Conservation (phyloP, 2,113 vertebrate genomes). For the western clawed frog (Xenopus tropicalis) region DNA sequence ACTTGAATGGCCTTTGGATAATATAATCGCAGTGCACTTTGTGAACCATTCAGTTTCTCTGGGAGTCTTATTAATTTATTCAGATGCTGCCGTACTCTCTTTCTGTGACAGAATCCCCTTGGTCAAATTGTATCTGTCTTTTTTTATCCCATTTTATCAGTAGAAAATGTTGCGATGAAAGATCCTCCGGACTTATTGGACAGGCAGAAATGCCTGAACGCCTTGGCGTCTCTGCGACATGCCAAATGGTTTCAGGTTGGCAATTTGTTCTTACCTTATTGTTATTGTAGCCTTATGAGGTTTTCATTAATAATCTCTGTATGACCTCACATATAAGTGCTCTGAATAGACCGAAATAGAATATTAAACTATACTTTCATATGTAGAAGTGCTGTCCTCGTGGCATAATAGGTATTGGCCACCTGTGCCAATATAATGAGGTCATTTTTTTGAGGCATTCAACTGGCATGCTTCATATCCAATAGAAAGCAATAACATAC, state of each 20-base stretch:
- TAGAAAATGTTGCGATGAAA: slow-evolving; percentile 94
- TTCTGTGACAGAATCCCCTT: slow-evolving; percentile 70
- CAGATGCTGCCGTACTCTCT: slow-evolving; percentile 64
- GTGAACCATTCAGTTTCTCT: slow-evolving; percentile 57
- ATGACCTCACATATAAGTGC: slow-evolving; percentile 53
- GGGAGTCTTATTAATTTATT: slow-evolving; percentile 71
- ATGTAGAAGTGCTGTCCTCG: slow-evolving; percentile 28
- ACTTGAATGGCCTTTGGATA: slow-evolving; percentile 59
- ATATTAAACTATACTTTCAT: slow-evolving; percentile 37
- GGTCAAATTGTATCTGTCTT: slow-evolving; percentile 79
- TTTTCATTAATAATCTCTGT: slow-evolving; percentile 56
- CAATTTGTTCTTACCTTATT: slow-evolving; percentile 85
- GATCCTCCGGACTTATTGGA: slow-evolving; percentile 97
- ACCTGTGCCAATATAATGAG: not conserved
- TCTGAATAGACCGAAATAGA: slow-evolving; percentile 41
- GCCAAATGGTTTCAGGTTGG: slow-evolving; percentile 99
- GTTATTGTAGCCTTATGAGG: slow-evolving; percentile 80
- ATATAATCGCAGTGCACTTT: slow-evolving; percentile 61
- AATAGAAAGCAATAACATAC: not conserved
- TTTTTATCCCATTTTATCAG: slow-evolving; percentile 82
- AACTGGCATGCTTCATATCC: not conserved
- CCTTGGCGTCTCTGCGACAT: slow-evolving; percentile 99
- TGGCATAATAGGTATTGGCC: not conserved
- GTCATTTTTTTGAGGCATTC: not conserved
- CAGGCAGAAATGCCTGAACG: slow-evolving; percentile 98